Evolutionary conservation across 1,140 invertebrate species (phyloP).

Genomic region (silkworm (Bombyx mori)): DNA sequence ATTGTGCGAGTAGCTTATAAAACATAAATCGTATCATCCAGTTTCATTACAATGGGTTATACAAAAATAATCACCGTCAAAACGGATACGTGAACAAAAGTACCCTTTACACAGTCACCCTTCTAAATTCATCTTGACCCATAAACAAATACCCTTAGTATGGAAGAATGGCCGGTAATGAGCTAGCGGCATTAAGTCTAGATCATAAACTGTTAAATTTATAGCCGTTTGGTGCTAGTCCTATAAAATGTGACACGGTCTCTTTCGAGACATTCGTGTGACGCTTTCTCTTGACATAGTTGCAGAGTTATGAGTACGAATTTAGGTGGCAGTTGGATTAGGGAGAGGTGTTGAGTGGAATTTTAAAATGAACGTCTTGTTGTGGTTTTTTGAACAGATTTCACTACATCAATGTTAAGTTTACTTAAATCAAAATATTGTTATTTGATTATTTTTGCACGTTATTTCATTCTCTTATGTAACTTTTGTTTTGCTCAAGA

Average conservation of each 20-base stretch:
- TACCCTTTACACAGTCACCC: conserved; percentile 29
- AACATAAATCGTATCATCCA: neutral
- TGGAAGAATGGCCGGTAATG: conserved; percentile 64
- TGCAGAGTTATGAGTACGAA: conserved; percentile 48
- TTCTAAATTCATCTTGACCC: conserved; percentile 60
- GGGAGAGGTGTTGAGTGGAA: conserved; percentile 22
- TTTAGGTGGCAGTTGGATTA: conserved; percentile 24
- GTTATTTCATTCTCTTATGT: too few species aligned
- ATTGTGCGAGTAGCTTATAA: too few species aligned
- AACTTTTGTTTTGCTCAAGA: too few species aligned
- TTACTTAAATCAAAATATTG: too few species aligned
- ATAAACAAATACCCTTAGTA: conserved; percentile 48
- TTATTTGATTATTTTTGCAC: too few species aligned
- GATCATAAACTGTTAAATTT: conserved; percentile 65
- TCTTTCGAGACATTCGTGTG: conserved; percentile 32
- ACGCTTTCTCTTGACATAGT: conserved; percentile 27
- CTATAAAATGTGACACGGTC: conserved; percentile 64
- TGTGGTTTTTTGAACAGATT: too few species aligned
- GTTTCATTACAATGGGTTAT: neutral
- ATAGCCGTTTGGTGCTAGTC: conserved; percentile 39
- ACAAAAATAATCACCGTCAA: neutral
- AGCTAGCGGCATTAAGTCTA: conserved; percentile 59
- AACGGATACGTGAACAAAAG: conserved; percentile 14
- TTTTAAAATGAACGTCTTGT: neutral
- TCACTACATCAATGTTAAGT: neutral